These are phyloP conservation scores for Petroica traversi DNA, from an alignment of 2,113 vertebrate genomes.

Conservation along the genomic window DNA sequence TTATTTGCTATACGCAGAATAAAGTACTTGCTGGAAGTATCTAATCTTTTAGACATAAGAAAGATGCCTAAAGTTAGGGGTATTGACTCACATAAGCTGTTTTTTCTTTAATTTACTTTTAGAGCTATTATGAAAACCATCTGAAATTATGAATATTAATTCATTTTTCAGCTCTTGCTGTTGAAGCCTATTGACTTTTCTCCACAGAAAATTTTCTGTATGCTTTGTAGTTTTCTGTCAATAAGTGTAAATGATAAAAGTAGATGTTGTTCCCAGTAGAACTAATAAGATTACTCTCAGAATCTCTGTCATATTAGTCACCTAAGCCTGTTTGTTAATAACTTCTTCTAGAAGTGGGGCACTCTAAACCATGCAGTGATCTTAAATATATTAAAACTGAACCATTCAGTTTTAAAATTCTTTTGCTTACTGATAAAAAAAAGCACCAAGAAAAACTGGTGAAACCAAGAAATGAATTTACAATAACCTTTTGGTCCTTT, in stretches of 20 bases:
- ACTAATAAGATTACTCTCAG: neutral
- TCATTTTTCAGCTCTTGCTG: neutral
- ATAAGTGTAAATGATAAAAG: neutral
- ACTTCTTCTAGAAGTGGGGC: neutral
- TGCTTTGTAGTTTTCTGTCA: neutral
- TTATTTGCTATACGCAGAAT: neutral
- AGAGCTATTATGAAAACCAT: neutral
- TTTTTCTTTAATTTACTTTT: neutral
- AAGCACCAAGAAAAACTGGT: neutral
- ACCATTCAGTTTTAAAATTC: neutral
- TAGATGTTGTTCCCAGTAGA: neutral
- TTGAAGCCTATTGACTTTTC: neutral
- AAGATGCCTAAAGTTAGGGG: neutral
- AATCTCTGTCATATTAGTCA: neutral
- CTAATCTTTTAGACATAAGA: neutral
- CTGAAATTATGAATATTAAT: neutral
- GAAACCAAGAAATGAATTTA: neutral
- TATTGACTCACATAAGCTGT: neutral
- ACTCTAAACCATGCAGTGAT: neutral
- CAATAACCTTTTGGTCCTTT: accelerated
- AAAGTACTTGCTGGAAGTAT: neutral
- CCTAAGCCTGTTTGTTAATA: neutral
- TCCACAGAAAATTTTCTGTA: neutral
- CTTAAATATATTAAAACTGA: neutral
- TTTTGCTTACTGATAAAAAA: neutral